Conservation (phyloP, 2,113 vertebrate species). For the Apteryx owenii region DNA sequence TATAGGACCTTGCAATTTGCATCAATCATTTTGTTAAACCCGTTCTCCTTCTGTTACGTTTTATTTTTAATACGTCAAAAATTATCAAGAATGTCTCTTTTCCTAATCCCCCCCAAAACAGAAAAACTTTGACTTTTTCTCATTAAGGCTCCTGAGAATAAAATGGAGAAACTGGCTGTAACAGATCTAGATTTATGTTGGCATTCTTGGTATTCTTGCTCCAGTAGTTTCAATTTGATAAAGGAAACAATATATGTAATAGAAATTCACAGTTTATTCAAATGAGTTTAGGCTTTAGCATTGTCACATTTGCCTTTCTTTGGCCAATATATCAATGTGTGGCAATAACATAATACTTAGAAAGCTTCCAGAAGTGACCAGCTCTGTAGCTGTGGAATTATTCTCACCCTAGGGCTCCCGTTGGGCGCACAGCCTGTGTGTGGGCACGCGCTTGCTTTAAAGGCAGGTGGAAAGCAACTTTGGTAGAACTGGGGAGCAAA, state of each 20-base stretch:
- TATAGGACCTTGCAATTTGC: not conserved
- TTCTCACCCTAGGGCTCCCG: constrained; percentile 11
- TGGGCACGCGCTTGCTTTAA: not conserved
- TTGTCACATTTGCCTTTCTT: constrained; percentile 57
- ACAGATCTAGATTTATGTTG: constrained; percentile 66
- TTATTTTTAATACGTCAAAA: not conserved
- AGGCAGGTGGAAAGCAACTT: not conserved
- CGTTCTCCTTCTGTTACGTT: fast-evolving
- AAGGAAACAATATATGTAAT: constrained; percentile 70
- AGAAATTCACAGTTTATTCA: constrained; percentile 64
- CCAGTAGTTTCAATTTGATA: constrained; percentile 69
- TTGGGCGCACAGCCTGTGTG: not conserved
- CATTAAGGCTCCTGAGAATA: constrained; percentile 15
- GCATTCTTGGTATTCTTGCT: constrained; percentile 64
- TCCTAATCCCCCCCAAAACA: not conserved
- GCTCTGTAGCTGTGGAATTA: not conserved
- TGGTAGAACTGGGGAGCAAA: not conserved
- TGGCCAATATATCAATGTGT: constrained; percentile 58
- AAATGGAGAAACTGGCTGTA: constrained; percentile 60
- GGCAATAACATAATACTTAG: constrained; percentile 32
- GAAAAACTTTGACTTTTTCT: constrained; percentile 15
- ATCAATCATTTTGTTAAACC: not conserved
- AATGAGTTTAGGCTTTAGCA: constrained; percentile 57
- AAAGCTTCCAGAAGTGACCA: constrained; percentile 9
- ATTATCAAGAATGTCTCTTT: not conserved